Conservation (phyloP, 2,888 invertebrate species). For the Athetis lepigone region DNA sequence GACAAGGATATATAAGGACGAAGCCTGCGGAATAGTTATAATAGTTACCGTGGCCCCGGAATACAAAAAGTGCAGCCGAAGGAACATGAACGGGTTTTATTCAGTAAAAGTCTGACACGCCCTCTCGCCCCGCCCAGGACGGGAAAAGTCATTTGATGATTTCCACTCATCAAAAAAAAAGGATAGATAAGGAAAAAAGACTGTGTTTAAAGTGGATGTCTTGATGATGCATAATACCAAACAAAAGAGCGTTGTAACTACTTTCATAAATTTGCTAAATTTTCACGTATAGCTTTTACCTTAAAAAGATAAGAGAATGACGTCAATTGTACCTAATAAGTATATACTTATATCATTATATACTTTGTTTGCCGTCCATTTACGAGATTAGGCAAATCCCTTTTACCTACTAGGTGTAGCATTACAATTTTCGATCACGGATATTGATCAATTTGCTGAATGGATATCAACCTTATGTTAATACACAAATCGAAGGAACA, state of each 20-base stretch:
- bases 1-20: too few species aligned
- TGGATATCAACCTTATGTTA: background rate
- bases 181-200: too few species aligned
- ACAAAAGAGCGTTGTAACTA: background rate
- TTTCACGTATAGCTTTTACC: background rate
- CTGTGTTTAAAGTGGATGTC: too few species aligned
- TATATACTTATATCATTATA: background rate
- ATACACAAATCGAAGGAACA: too few species aligned
- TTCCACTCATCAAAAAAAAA: too few species aligned
- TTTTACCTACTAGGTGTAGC: background rate
- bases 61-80: too few species aligned
- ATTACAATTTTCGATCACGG: background rate
- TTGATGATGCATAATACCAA: background rate
- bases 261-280: background rate
- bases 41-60: too few species aligned
- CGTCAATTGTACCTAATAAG: constrained; percentile 30
- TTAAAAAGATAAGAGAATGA: constrained; percentile 32
- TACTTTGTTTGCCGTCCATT: constrained; percentile 25
- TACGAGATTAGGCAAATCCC: constrained; percentile 42
- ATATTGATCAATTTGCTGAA: constrained; percentile 23
- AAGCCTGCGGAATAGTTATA: too few species aligned
- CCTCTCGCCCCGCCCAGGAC: too few species aligned
- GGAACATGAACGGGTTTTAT: too few species aligned
- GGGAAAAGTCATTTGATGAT: too few species aligned
- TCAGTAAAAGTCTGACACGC: too few species aligned